Base-by-base conservation (phyloP, 2,888 invertebrate genomes). In the Conistra vaccinii region DNA sequence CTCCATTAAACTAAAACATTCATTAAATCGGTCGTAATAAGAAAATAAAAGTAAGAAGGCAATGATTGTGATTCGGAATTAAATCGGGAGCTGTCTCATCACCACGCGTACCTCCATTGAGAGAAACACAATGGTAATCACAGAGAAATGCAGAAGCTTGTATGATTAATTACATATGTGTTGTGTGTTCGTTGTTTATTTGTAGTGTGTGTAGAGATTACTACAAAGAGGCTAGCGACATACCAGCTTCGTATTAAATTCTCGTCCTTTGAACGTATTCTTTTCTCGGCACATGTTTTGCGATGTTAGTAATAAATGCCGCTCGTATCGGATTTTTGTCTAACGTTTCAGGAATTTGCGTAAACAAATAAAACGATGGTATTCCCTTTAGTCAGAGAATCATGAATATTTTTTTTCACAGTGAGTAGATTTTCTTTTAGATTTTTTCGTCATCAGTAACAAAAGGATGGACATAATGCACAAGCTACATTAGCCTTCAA, bases 61-160 rank as follows among this genome's bases (percentile, higher is more conserved):
- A 87, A 85, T 90, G 89, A 92, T 92, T 92, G 91, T 91, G 90
- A 87, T 90, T 92, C 81, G 84, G 91, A 93, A 94, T 94, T 91
- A 92, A 94, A 93, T 92, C 93, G 90, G 92, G 90, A 91, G 92
- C 92, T 87, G 85, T 83, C 89, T 91, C 92, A 91, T 92, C 91
- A 90, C 80, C 77, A 63, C 57, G 80, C 82, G 81, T 74, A 73
- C 82, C 78, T 85, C 88, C 92, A 91, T 93, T 92, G 90, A 92
- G 90, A 89, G 89, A 90, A 90, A 90, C 87, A 92, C 91, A 94
- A 93, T 94, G 84, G 92, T 93, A 93, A 94, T 94, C 92, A 93
- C 86, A 87, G 87, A 92, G 89, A 90, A 91, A 92, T 90, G 90
- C 91, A 92, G 91, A 90, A 91, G 91, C 91, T 88, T 76, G 88